Evolutionary conservation across 2,797 vertebrate genomes (phyloP).

Genomic region (Lithobates pipiens): DNA sequence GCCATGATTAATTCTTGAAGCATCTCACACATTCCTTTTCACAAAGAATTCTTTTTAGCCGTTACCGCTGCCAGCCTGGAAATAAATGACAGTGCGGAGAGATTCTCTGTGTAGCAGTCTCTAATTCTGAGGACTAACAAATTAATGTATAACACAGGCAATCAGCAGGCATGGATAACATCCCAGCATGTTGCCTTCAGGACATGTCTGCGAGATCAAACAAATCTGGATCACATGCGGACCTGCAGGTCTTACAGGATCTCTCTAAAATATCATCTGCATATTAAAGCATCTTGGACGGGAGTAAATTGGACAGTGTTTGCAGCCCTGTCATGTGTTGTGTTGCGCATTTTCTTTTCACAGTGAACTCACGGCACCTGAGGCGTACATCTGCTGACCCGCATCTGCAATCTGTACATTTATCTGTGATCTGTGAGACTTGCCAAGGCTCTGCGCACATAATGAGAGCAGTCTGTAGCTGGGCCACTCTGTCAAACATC

Average conservation of each 20-base stretch:
- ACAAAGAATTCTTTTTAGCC: background rate
- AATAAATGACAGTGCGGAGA: background rate
- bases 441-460: background rate
- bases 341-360: conserved; percentile 12
- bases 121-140: conserved; percentile 46
- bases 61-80: background rate
- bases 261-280: conserved; percentile 53
- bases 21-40: background rate
- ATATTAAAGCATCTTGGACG: conserved; percentile 14
- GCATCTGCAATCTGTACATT: conserved; percentile 47
- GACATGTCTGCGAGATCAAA: conserved; percentile 50
- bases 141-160: conserved; percentile 50
- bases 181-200: conserved; percentile 50
- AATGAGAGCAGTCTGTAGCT: conserved; percentile 15
- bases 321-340: conserved; percentile 42
- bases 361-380: conserved; percentile 30
- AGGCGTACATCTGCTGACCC: conserved; percentile 58
- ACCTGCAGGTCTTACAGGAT: conserved; percentile 46
- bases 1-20: background rate
- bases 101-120: background rate
- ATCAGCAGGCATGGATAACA: conserved; percentile 35
- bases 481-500: background rate
- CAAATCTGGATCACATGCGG: conserved; percentile 23
- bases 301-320: conserved; percentile 31
- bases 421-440: conserved; percentile 46